These are phyloP conservation scores for Festucalex cinctus DNA, from an alignment of 2,113 vertebrate species.

Conservation along the genomic window DNA sequence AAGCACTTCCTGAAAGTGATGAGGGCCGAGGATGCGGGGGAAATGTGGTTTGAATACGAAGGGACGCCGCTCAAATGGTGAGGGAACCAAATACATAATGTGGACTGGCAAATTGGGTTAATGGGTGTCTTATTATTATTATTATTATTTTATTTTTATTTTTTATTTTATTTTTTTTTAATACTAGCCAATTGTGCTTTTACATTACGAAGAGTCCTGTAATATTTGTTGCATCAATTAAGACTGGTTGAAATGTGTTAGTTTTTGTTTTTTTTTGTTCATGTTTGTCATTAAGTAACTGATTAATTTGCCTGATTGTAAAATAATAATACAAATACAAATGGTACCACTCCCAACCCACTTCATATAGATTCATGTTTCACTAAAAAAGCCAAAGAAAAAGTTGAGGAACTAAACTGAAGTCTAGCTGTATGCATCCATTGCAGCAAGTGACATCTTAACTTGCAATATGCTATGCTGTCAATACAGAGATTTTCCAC, in stretches of 20 bases:
- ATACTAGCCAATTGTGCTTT: too few relatives aligned
- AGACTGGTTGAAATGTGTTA: not conserved
- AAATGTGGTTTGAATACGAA: conserved; percentile 99
- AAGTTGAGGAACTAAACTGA: too few relatives aligned
- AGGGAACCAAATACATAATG: conserved; percentile 13
- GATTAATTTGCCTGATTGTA: too few relatives aligned
- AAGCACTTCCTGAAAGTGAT: conserved; percentile 97
- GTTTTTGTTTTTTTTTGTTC: too few relatives aligned
- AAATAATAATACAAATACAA: too few relatives aligned
- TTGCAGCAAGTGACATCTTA: not conserved
- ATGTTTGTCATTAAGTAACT: too few relatives aligned
- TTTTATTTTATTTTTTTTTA: too few relatives aligned
- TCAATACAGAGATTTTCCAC: conserved; percentile 29
- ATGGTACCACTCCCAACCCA: too few relatives aligned
- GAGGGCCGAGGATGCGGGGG: conserved; percentile 87
- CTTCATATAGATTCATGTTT: too few relatives aligned
- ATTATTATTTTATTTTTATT: too few relatives aligned
- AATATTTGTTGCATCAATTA: not conserved
- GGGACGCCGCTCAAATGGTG: conserved; percentile 96
- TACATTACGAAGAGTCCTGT: not conserved
- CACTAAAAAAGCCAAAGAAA: too few relatives aligned
- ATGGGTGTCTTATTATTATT: not conserved
- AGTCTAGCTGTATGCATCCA: not conserved
- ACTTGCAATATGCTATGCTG: not conserved
- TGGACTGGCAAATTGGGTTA: too few relatives aligned